Conservation (phyloP, 2,113 vertebrate species). For the Chelonoidis abingdonii region DNA sequence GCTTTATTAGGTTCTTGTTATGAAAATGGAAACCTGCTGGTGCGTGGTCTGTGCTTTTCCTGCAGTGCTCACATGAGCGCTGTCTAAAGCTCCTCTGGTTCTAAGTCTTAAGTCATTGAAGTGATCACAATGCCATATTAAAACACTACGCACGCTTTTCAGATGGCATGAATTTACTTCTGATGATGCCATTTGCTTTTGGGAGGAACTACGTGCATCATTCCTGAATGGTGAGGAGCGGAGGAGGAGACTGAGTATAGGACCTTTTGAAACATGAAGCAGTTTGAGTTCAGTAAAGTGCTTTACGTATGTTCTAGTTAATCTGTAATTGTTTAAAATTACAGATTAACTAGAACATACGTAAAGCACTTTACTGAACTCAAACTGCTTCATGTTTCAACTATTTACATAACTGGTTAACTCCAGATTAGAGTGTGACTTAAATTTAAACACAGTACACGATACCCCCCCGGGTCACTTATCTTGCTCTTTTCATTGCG, state of each 20-base stretch:
- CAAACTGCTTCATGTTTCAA: too few species aligned
- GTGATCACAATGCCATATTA: background rate
- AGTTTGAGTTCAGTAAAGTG: background rate
- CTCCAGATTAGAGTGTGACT: background rate
- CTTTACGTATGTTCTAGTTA: background rate
- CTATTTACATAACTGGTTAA: background rate
- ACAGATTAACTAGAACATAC: too few species aligned
- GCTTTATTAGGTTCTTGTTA: background rate
- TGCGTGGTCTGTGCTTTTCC: background rate
- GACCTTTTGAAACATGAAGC: background rate
- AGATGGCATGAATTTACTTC: background rate
- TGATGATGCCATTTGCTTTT: background rate
- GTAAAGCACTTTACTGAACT: too few species aligned
- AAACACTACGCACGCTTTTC: background rate
- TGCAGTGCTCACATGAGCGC: background rate
- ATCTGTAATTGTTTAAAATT: background rate
- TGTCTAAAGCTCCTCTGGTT: background rate
- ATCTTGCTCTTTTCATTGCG: conserved; percentile 33
- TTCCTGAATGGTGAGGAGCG: background rate
- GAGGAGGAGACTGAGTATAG: too few species aligned
- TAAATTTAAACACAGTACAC: background rate
- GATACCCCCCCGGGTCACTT: conserved; percentile 36
- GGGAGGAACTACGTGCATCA: background rate
- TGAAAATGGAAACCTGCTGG: background rate
- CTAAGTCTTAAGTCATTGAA: background rate